Conservation (phyloP, 2,888 invertebrate genomes). For the Cosmorhoe ocellata region DNA sequence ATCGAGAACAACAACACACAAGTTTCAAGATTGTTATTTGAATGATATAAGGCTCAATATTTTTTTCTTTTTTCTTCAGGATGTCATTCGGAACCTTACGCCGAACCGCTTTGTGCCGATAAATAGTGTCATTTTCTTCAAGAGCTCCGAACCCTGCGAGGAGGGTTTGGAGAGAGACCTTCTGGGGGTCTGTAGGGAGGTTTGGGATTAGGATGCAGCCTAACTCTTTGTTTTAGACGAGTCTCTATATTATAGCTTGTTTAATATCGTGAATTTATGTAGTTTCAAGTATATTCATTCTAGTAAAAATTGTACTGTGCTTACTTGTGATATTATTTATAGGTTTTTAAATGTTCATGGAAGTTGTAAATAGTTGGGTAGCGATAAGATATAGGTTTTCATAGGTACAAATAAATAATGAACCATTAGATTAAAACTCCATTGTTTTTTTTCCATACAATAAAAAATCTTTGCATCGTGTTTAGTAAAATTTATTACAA, state of each 20-base stretch:
- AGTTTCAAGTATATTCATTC: no score
- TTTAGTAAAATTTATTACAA: no score
- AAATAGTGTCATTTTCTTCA: constrained; percentile 59
- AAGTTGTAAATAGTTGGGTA: constrained; percentile 22
- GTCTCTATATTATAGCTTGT: no score
- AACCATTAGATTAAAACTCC: not conserved
- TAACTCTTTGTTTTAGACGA: no score
- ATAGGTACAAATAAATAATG: not conserved
- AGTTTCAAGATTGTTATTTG: no score
- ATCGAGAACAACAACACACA: no score
- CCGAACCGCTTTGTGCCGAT: constrained; percentile 59
- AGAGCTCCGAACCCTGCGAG: constrained; percentile 54
- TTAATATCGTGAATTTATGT: no score
- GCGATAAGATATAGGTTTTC: constrained; percentile 22
- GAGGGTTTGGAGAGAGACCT: constrained; percentile 64
- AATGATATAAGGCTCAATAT: not conserved
- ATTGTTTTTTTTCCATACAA: no score
- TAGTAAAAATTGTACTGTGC: no score
- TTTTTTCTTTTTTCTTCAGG: constrained; percentile 39
- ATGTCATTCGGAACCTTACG: constrained; percentile 43
- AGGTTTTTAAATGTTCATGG: constrained; percentile 29
- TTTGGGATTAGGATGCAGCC: constrained; percentile 51
- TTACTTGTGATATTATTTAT: constrained; percentile 52
- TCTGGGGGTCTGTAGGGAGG: constrained; percentile 67
- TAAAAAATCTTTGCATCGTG: no score